Conservation (phyloP, 2,888 invertebrate genomes). For the Tanypteryx hageni region DNA sequence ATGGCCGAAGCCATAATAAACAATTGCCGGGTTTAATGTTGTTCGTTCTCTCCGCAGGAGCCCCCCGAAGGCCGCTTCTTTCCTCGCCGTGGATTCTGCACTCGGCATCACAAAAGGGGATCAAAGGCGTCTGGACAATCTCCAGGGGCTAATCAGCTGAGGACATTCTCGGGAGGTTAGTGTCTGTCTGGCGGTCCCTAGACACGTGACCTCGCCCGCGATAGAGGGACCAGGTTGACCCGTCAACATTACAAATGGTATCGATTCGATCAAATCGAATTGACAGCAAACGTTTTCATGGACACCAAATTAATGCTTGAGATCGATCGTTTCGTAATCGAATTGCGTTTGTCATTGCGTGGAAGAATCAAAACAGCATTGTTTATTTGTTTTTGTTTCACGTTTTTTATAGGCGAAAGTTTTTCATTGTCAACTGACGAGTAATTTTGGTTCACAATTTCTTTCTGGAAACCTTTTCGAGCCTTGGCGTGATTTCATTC, state of each 20-base stretch:
- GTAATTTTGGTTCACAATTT: too few relatives aligned
- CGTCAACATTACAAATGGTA: neutral
- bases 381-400: too few relatives aligned
- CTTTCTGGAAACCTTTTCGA: too few relatives aligned
- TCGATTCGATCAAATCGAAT: neutral
- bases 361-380: too few relatives aligned
- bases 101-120: neutral
- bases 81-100: neutral
- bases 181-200: neutral
- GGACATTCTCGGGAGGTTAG: slow-evolving; percentile 26
- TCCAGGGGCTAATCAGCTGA: slow-evolving; percentile 5
- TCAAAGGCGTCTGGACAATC: slow-evolving; percentile 8
- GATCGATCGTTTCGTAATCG: too few relatives aligned
- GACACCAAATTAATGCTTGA: too few relatives aligned
- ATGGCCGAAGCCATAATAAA: neutral
- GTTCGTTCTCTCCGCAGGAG: neutral
- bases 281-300: too few relatives aligned
- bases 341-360: too few relatives aligned
- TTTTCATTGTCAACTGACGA: too few relatives aligned
- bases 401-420: too few relatives aligned
- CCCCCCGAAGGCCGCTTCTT: neutral
- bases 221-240: neutral
- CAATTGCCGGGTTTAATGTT: neutral
- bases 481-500: too few relatives aligned
- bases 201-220: neutral